These are phyloP conservation scores for Acyrthosiphon pisum DNA, from an alignment of 1,140 invertebrate species.

Conservation along the genomic window DNA sequence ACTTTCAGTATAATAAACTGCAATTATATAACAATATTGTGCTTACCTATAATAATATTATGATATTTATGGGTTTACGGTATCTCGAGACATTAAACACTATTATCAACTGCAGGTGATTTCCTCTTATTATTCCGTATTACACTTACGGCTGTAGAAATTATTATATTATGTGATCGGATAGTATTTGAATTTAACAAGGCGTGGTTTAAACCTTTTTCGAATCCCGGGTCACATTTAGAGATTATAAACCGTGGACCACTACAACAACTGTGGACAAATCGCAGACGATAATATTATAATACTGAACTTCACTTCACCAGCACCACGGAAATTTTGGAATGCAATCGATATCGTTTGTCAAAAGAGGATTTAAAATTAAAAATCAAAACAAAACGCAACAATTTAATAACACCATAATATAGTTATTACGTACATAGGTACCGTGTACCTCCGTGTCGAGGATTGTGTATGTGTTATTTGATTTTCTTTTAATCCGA, in stretches of 20 bases:
- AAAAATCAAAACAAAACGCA: neutral
- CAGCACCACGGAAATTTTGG: neutral
- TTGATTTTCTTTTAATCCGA: constrained; percentile 3
- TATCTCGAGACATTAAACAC: neutral
- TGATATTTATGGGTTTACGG: neutral
- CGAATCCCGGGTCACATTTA: neutral
- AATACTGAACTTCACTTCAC: neutral
- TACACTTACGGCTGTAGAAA: neutral
- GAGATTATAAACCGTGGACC: neutral
- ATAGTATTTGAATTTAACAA: neutral
- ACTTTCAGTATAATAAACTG: neutral
- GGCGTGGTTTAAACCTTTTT: neutral
- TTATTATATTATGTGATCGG: neutral
- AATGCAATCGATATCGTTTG: neutral
- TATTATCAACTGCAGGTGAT: constrained; percentile 1
- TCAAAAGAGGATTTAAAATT: neutral
- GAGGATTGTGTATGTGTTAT: neutral
- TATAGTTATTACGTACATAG: neutral
- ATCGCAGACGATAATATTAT: too few species aligned
- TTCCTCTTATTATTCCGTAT: neutral
- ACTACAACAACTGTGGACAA: neutral
- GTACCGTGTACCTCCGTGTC: too few species aligned
- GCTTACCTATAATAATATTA: neutral
- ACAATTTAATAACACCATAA: neutral
- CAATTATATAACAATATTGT: neutral